Base-by-base conservation (phyloP, 2,797 vertebrate genomes). In the Botia kubotai region DNA sequence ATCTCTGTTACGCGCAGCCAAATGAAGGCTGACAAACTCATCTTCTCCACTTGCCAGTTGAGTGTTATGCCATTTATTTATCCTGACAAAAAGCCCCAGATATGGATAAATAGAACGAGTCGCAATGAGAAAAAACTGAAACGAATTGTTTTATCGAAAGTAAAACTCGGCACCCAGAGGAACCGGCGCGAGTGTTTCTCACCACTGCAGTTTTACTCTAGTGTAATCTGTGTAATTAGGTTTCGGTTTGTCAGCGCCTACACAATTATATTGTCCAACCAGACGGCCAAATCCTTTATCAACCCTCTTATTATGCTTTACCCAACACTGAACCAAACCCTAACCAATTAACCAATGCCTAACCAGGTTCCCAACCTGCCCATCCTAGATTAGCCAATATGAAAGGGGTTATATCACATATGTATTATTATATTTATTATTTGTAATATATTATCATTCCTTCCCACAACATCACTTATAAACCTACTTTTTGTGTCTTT, bases 11-110 rank as follows among this genome's bases (percentile, higher is more conserved):
- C 82, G 75, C 46, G 75, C 57, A 67, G 75, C 66, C 83, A 84
- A 88, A 88, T 83, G 83, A 87, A 80, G 80, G 80, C 85, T 86
- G 85, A 88, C 85, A 85, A 83, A 80, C 85, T 86, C 87, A 85
- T 87, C 85, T 80, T 71, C 84, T 83, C 68, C 53, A 67, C 81
- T 86, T 78, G 69, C 71, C 62, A 68, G 75, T 77, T 12, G 75
- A 80, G 77, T 21, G 60, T 72, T 62, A 82, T 68, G 63, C 75
- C 69, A 81, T 87, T 26, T 86, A 83, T 87, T 86, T 78, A 79
- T 84, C 62, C 72, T 75, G 78, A 83, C 82, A 48, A 81, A 87
- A 81, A 75, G 73, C 23, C 29, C 71, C 46, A 72, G 76, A 83
- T 48, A 57, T 57, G 67, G 81, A 83, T 55, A 79, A 85, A 83